Percentiles rank a stretch among this genome's conserved stretches.
Conservation (phyloP, 2,113 vertebrate genomes). For the Periophthalmodon schlosseri region DNA sequence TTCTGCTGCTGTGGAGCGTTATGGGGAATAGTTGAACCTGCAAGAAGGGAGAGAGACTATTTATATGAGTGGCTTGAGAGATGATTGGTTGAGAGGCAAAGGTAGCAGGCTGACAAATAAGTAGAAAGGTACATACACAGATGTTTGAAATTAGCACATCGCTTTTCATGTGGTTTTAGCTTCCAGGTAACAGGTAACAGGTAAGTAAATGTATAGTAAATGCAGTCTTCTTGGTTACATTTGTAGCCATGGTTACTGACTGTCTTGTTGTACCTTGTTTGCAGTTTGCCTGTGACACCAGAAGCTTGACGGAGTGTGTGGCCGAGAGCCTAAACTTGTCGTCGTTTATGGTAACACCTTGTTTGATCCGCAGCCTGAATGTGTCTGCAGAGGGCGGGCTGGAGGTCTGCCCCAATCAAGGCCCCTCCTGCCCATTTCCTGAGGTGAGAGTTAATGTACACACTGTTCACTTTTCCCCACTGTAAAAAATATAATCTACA, state of each 20-base stretch:
- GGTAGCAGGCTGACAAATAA: too few relatives aligned
- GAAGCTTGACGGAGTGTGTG: conserved; percentile 81
- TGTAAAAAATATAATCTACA: background rate
- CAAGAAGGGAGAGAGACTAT: too few relatives aligned
- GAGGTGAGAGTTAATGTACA: conserved; percentile 77
- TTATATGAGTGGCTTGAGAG: too few relatives aligned
- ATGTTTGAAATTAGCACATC: too few relatives aligned
- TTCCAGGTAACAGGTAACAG: background rate
- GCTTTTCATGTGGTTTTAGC: too few relatives aligned
- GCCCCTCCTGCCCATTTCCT: conserved; percentile 87
- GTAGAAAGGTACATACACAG: too few relatives aligned
- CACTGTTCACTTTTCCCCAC: background rate
- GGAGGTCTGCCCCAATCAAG: conserved; percentile 80
- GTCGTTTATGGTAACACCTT: conserved; percentile 80
- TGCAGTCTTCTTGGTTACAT: background rate
- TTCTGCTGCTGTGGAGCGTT: too few relatives aligned
- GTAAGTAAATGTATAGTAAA: background rate
- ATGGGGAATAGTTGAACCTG: too few relatives aligned
- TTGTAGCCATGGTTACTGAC: background rate
- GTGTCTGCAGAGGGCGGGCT: conserved; percentile 79
- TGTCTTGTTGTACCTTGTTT: conserved; percentile 1
- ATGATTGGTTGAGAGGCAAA: too few relatives aligned
- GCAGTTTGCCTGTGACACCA: conserved; percentile 90
- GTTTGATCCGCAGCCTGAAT: conserved; percentile 86
- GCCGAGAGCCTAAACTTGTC: conserved; percentile 84